These are phyloP conservation scores for Loripinus fragilis DNA, from an alignment of 2,888 invertebrate species.

Conservation along the genomic window DNA sequence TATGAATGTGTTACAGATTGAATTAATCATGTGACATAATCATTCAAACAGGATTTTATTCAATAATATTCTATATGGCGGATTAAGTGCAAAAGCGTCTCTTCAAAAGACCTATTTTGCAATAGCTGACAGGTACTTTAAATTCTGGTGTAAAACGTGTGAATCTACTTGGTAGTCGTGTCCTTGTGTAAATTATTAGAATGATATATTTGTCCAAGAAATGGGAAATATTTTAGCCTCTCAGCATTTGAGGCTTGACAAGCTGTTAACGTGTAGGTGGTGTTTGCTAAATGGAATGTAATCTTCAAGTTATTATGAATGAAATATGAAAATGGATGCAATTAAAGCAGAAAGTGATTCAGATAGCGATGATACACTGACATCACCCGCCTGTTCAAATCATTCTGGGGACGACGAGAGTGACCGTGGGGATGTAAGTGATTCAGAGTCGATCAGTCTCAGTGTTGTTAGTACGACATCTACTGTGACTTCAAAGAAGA, in stretches of 20 bases:
- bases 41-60: not conserved
- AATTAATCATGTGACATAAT: not conserved
- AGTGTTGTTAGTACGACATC: slow-evolving; percentile 40
- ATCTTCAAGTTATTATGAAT: too few species aligned
- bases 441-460: slow-evolving; percentile 42
- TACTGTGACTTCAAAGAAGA: slow-evolving; percentile 44
- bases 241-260: too few species aligned
- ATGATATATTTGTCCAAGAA: too few species aligned
- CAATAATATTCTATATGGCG: too few species aligned
- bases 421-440: slow-evolving; percentile 31
- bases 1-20: not conserved
- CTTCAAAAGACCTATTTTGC: not conserved
- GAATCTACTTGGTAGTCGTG: not conserved
- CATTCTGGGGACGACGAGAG: slow-evolving; percentile 3
- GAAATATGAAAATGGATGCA: slow-evolving; percentile 9
- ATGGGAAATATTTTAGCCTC: too few species aligned
- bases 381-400: slow-evolving; percentile 40
- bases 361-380: slow-evolving; percentile 44
- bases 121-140: not conserved
- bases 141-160: not conserved
- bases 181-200: too few species aligned
- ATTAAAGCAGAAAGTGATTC: slow-evolving; percentile 28
- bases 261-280: too few species aligned
- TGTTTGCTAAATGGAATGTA: too few species aligned
- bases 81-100: too few species aligned